A percentile compares a stretch with the other conserved stretches of the same genome.
Evolutionary conservation across 2,113 vertebrate species (phyloP).

Genomic region (Equus quagga): DNA sequence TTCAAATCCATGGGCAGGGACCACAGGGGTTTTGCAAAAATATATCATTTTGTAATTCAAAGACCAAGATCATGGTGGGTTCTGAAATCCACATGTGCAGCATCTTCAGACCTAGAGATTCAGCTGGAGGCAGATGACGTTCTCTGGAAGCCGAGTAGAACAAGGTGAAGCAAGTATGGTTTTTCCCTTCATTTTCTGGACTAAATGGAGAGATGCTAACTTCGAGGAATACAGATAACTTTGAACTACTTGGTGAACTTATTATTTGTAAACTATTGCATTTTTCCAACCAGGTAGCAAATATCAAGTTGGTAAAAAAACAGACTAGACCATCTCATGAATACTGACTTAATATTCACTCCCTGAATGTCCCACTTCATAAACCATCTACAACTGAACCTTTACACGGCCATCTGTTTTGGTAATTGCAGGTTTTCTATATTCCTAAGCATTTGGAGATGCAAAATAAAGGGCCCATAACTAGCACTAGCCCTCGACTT

Average conservation of each 20-base stretch:
- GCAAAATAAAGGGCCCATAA: constrained; percentile 3
- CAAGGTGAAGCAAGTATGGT: background rate
- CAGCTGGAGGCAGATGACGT: background rate
- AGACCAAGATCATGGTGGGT: background rate
- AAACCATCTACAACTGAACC: constrained; percentile 54
- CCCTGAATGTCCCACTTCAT: constrained; percentile 45
- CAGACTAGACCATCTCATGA: constrained; percentile 35
- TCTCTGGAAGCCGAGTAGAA: background rate
- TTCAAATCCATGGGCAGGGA: background rate
- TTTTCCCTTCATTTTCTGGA: constrained; percentile 3
- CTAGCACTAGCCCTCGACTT: background rate
- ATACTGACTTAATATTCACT: background rate
- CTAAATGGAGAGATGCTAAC: background rate
- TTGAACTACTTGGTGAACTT: background rate
- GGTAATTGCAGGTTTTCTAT: constrained; percentile 2
- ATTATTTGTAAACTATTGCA: background rate
- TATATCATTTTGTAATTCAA: constrained; percentile 23
- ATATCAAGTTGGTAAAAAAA: background rate
- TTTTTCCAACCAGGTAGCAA: constrained; percentile 52
- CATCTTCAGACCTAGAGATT: background rate
- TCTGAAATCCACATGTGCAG: background rate
- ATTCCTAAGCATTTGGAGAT: constrained; percentile 28
- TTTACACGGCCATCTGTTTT: constrained; percentile 53
- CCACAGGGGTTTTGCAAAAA: background rate
- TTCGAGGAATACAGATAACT: background rate